These are phyloP conservation scores for Diorhabda carinulata DNA, from an alignment of 1,140 invertebrate species.

Conservation along the genomic window DNA sequence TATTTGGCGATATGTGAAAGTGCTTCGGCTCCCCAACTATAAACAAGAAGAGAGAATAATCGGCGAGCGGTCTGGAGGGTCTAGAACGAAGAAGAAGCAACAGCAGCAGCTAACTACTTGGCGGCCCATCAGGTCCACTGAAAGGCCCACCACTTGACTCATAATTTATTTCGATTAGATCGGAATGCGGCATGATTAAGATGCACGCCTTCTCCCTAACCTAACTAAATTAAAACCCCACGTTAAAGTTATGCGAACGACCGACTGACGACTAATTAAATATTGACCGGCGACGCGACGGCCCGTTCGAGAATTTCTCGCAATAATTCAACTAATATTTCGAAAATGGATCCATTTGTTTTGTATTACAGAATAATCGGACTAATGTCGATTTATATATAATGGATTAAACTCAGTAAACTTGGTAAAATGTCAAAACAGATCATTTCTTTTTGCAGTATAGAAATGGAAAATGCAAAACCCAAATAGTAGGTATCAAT, in stretches of 20 bases:
- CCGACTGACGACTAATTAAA: slow-evolving; percentile 30
- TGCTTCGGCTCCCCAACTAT: neutral
- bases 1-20: too few relatives aligned
- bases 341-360: too few relatives aligned
- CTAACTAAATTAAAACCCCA: slow-evolving; percentile 34
- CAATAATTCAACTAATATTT: too few relatives aligned
- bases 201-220: slow-evolving; percentile 27
- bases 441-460: too few relatives aligned
- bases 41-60: neutral
- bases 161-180: slow-evolving; percentile 38
- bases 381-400: too few relatives aligned
- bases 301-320: neutral
- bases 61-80: slow-evolving; percentile 1
- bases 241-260: slow-evolving; percentile 24
- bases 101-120: slow-evolving; percentile 17
- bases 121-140: slow-evolving; percentile 25
- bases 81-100: neutral
- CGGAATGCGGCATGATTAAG: slow-evolving; percentile 35
- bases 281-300: slow-evolving; percentile 16
- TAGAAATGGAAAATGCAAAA: too few relatives aligned
- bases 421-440: too few relatives aligned
- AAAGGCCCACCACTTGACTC: slow-evolving; percentile 25
- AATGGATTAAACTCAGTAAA: too few relatives aligned
- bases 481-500: too few relatives aligned
- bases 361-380: too few relatives aligned